Percentiles rank a stretch among this genome's conserved stretches.
phyloP scores from a whole-genome alignment of 2,113 vertebrate genomes.

The Calidris pugnax region DNA sequence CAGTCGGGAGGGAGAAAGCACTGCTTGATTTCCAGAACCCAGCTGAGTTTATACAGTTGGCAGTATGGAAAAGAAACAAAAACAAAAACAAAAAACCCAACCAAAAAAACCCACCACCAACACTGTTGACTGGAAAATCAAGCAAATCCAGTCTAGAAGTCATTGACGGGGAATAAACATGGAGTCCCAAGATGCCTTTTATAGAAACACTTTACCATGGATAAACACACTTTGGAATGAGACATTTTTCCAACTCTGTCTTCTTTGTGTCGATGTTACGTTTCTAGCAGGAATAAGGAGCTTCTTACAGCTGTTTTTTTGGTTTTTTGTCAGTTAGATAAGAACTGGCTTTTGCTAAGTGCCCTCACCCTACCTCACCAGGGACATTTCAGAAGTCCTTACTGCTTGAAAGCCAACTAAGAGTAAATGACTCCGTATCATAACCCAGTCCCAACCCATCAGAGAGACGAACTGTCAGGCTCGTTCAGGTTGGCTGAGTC shows the following conservation, averaged over 20 bases:
- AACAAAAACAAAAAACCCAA: background rate
- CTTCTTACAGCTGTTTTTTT: background rate
- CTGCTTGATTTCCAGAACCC: slow-evolving; percentile 17
- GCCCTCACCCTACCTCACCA: slow-evolving; percentile 11
- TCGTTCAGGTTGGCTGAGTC: slow-evolving; percentile 58
- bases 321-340: background rate
- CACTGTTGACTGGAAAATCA: background rate
- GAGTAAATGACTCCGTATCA: background rate
- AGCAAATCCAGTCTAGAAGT: slow-evolving; percentile 9
- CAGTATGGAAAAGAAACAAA: background rate
- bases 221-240: slow-evolving; percentile 36
- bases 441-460: slow-evolving; percentile 21
- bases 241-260: background rate
- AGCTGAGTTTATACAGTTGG: background rate
- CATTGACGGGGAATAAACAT: slow-evolving; percentile 28
- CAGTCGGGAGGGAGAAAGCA: background rate
- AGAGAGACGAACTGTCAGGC: slow-evolving; percentile 13
- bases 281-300: slow-evolving; percentile 27
- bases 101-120: background rate
- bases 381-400: slow-evolving; percentile 24
- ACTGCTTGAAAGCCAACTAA: slow-evolving; percentile 6
- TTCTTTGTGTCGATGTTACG: background rate
- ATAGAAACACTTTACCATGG: slow-evolving; percentile 41
- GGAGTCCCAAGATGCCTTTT: slow-evolving; percentile 43
- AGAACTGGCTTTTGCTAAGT: background rate